Evolutionary conservation across 2,113 vertebrate genomes (phyloP).

Genomic region (Ochotona princeps): DNA sequence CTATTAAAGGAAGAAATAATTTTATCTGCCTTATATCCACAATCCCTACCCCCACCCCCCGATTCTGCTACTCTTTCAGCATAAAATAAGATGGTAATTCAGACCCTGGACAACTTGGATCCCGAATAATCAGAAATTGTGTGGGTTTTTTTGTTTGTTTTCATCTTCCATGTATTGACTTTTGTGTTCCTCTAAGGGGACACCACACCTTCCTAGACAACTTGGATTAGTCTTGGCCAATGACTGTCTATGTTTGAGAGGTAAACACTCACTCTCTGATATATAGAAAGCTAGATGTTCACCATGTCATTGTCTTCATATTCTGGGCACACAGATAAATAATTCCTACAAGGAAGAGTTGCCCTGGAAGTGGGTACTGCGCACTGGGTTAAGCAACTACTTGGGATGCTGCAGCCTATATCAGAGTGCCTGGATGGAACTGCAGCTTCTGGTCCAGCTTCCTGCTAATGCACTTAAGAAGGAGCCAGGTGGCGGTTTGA

Average conservation of each 20-base stretch:
- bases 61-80: not conserved
- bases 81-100: not conserved
- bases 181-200: not conserved
- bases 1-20: not conserved
- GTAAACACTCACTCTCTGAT: not conserved
- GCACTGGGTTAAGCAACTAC: no score
- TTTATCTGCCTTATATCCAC: not conserved
- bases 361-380: not conserved
- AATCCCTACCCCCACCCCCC: not conserved
- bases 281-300: not conserved
- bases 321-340: rapidly evolving
- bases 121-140: not conserved
- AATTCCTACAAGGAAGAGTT: not conserved
- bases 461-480: no score
- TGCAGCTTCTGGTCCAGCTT: no score
- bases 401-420: no score
- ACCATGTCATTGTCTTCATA: not conserved
- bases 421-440: no score
- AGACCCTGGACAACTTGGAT: not conserved
- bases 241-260: not conserved
- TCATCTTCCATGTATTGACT: not conserved
- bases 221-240: not conserved
- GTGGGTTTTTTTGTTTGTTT: no score
- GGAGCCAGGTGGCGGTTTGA: no score
- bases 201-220: not conserved